A percentile compares a stretch with the other conserved stretches of the same genome.
These are phyloP conservation scores for Trogon melanurus DNA, from an alignment of 2,113 vertebrate species.

Conservation along the genomic window DNA sequence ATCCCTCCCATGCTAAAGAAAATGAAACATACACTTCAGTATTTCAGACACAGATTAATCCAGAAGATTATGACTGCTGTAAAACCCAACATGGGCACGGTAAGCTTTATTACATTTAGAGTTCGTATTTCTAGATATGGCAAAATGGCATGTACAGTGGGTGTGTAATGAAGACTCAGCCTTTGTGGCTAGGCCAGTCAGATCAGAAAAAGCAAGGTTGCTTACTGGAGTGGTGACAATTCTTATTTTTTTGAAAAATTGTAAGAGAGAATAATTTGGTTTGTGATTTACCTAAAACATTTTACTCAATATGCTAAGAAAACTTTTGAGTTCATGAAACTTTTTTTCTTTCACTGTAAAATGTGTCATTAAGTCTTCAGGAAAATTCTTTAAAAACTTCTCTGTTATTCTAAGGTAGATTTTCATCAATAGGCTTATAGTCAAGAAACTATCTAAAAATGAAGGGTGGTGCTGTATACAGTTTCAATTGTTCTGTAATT, in stretches of 20 bases:
- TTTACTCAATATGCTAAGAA: not conserved
- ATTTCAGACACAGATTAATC: constrained; percentile 82
- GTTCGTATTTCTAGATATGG: not conserved
- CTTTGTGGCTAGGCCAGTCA: not conserved
- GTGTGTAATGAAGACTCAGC: not conserved
- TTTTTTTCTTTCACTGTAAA: not conserved
- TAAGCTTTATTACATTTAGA: constrained; percentile 18
- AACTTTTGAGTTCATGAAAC: not conserved
- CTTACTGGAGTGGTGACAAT: not conserved
- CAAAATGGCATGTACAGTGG: not conserved
- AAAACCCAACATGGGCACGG: constrained; percentile 25
- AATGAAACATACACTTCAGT: constrained; percentile 65
- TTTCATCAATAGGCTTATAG: not conserved
- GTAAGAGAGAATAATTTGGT: not conserved
- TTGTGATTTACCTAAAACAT: not conserved
- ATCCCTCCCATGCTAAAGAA: constrained; percentile 45
- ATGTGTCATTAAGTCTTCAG: not conserved
- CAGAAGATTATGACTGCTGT: constrained; percentile 63
- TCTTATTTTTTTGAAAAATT: not conserved
- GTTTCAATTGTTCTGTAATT: not conserved
- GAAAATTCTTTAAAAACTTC: not conserved
- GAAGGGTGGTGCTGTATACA: not conserved
- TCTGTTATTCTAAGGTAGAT: not conserved
- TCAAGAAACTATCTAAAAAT: not conserved
- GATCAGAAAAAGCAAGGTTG: not conserved